These are phyloP conservation scores for Gallinago paraguaiae DNA, from an alignment of 2,113 vertebrate species.

Conservation along the genomic window DNA sequence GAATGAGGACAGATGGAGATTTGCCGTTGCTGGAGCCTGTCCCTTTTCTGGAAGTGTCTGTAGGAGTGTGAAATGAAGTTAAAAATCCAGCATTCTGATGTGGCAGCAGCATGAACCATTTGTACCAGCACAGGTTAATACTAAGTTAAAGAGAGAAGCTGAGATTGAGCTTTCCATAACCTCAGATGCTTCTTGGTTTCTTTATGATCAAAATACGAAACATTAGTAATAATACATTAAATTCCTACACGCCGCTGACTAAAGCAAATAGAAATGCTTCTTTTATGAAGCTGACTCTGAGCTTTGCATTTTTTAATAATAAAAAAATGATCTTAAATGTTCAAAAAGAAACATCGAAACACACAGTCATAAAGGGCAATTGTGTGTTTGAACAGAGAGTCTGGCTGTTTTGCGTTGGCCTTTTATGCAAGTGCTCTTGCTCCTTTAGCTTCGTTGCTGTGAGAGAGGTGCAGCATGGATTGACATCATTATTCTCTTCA, in stretches of 20 bases:
- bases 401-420: background rate
- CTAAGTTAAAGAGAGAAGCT: background rate
- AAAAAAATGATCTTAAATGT: background rate
- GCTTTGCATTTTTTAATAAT: constrained; percentile 4
- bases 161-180: background rate
- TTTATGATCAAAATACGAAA: background rate
- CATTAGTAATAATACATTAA: background rate
- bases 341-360: background rate
- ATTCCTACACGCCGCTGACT: background rate
- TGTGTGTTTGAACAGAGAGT: constrained; percentile 12
- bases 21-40: background rate
- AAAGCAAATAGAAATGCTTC: background rate
- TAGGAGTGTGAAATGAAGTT: background rate
- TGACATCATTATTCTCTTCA: background rate
- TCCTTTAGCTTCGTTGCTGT: background rate
- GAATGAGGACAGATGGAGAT: background rate
- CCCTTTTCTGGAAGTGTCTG: background rate
- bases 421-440: background rate
- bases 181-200: background rate
- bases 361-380: background rate
- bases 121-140: background rate
- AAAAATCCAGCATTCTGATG: background rate
- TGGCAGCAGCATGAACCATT: background rate
- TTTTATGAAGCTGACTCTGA: background rate
- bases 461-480: background rate